Conservation (phyloP, 2,113 vertebrate genomes). For the Saccopteryx leptura region DNA sequence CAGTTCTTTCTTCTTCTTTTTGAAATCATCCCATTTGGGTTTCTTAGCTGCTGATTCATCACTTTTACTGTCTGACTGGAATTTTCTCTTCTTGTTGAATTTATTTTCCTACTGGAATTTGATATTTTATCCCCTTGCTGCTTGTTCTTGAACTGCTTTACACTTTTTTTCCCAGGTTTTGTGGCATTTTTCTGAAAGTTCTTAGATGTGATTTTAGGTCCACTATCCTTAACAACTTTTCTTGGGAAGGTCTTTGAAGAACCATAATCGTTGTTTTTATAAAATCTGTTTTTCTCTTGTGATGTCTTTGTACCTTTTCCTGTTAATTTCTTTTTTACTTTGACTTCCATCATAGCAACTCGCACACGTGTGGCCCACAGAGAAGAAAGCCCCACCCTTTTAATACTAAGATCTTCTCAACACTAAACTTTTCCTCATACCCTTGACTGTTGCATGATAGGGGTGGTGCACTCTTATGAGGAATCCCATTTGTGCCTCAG, state of each 20-base stretch:
- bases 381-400: too few species aligned
- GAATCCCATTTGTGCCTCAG: too few species aligned
- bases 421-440: too few species aligned
- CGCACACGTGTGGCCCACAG: background rate
- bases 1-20: slow-evolving; percentile 95
- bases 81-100: slow-evolving; percentile 85
- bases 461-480: too few species aligned
- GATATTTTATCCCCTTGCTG: slow-evolving; percentile 80
- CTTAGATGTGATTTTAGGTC: slow-evolving; percentile 82
- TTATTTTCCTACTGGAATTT: slow-evolving; percentile 77
- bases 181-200: slow-evolving; percentile 85
- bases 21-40: slow-evolving; percentile 92
- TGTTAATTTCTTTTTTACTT: slow-evolving; percentile 79
- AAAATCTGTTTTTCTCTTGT: slow-evolving; percentile 81
- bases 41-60: slow-evolving; percentile 90
- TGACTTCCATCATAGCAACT: slow-evolving; percentile 84
- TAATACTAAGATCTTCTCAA: too few species aligned
- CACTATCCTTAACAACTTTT: slow-evolving; percentile 78
- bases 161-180: slow-evolving; percentile 80
- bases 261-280: slow-evolving; percentile 80
- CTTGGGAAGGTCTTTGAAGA: slow-evolving; percentile 78
- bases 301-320: slow-evolving; percentile 73
- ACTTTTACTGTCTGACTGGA: slow-evolving; percentile 74
- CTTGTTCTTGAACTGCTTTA: slow-evolving; percentile 88
- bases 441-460: too few species aligned